Base-by-base conservation (phyloP, 2,797 vertebrate genomes). In the Alosa sapidissima region DNA sequence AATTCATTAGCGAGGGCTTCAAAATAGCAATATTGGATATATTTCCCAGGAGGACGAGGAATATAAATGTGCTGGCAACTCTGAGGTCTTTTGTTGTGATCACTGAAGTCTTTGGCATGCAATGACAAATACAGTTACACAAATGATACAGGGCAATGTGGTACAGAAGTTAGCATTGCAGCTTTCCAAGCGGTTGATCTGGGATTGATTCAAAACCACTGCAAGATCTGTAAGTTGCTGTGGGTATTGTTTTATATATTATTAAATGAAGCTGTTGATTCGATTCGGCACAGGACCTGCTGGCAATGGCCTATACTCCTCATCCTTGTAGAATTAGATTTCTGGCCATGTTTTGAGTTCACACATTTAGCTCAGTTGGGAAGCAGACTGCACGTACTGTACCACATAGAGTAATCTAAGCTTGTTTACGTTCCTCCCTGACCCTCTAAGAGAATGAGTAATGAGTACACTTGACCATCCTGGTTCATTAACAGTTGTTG, bases 401-500 rank as follows among this genome's bases (percentile, higher is more conserved):
- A 16, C 3, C 14, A 5, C 10, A 36, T 78, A 41, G 28, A 8
- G 28, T 5, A 36, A 45, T 41, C 33, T 78, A 9, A 78, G 72
- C 72, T 41, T 78, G 72, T 78, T 78, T 75, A 75, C 36, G 33
- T 75, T 36, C 36, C 5, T 41, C 36, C 13, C 14, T 78, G 72
- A 78, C 72, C 41, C 72, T 47, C 14, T 9, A 1, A 47, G 72
- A 41, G 45, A 47, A 78, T 16, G 41, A 82, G 51, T 87, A 87
- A 88, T 87, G 84, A 81, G 83, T 81, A 75, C 86, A 87, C 84
- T 86, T 88, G 89, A 85, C 88, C 85, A 87, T 89, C 89, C 86
- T 83, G 86, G 84, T 90, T 88, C 83, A 89, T 89, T 84, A 87
- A 83, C 72, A 75, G 81, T 87, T 88, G 87, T 88, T 88, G 88